These are phyloP conservation scores for Cisticola juncidis DNA, from an alignment of 2,113 vertebrate species.

Conservation along the genomic window DNA sequence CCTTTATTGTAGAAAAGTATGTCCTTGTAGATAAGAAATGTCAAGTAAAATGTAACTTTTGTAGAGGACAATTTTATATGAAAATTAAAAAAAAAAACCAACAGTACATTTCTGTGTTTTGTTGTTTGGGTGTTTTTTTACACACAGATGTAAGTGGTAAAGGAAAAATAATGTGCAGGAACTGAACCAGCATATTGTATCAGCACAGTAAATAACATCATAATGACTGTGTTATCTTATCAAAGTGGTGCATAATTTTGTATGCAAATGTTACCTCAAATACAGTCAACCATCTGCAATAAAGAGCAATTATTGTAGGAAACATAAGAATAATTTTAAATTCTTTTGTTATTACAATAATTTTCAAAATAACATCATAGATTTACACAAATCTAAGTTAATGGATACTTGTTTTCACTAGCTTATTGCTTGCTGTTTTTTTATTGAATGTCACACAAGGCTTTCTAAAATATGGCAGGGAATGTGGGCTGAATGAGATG, in stretches of 20 bases:
- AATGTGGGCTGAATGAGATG: background rate
- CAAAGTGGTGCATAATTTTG: background rate
- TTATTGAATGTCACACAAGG: background rate
- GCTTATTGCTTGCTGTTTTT: background rate
- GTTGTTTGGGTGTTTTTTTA: background rate
- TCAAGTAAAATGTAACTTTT: conserved; percentile 40
- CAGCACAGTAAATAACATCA: background rate
- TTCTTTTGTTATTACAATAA: background rate
- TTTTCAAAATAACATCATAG: background rate
- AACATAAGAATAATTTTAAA: background rate
- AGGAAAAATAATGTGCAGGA: background rate
- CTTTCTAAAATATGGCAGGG: background rate
- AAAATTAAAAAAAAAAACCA: background rate
- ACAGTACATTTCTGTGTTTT: background rate
- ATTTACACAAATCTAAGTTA: background rate
- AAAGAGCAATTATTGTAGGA: background rate
- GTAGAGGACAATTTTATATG: background rate
- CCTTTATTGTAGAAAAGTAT: background rate
- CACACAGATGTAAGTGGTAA: background rate
- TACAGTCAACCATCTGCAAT: background rate
- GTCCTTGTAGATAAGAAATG: conserved; percentile 43
- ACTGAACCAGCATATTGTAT: conserved; percentile 4
- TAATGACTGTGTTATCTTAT: conserved; percentile 36
- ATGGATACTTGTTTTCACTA: background rate
- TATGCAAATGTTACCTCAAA: background rate